A percentile compares a stretch with the other conserved stretches of the same genome.
phyloP scores from a whole-genome alignment of 2,888 invertebrate species.

The Drosophila borborema region DNA sequence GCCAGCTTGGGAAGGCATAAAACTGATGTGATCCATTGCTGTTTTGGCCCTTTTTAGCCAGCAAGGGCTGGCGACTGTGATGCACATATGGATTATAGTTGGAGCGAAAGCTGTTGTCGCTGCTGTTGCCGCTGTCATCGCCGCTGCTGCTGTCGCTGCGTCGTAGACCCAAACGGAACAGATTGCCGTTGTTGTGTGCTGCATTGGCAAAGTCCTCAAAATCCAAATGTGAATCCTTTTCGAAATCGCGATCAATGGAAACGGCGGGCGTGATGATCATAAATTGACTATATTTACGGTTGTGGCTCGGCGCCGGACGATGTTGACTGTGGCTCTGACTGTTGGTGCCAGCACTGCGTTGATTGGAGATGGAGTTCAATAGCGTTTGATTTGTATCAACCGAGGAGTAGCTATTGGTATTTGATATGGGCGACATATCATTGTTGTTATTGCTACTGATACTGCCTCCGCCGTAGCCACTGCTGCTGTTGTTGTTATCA shows the following conservation, averaged over 20 bases:
- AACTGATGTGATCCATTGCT: constrained; percentile 73
- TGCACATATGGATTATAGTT: constrained; percentile 83
- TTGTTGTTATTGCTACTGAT: constrained; percentile 68
- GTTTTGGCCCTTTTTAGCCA: constrained; percentile 70
- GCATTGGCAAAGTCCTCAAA: constrained; percentile 74
- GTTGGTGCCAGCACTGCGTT: constrained; percentile 42
- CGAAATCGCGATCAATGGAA: constrained; percentile 84
- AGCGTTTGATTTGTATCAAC: constrained; percentile 84
- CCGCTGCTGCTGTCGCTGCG: constrained; percentile 74
- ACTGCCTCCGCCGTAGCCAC: constrained; percentile 44
- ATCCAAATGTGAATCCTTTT: constrained; percentile 73
- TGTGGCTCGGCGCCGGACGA: constrained; percentile 54
- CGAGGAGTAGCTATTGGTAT: constrained; percentile 83
- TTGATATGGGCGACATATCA: constrained; percentile 78
- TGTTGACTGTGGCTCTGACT: constrained; percentile 47
- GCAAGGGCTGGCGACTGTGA: constrained; percentile 82
- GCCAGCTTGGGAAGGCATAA: constrained; percentile 83
- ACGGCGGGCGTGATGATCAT: constrained; percentile 85
- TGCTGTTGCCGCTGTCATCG: constrained; percentile 81
- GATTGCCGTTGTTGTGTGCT: constrained; percentile 81
- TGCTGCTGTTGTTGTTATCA: constrained; percentile 70
- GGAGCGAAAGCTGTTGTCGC: constrained; percentile 82
- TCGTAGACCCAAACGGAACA: constrained; percentile 79
- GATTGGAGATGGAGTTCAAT: constrained; percentile 79
- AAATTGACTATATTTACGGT: constrained; percentile 84